These are phyloP conservation scores for Solea solea DNA, from an alignment of 2,113 vertebrate species.

Conservation along the genomic window DNA sequence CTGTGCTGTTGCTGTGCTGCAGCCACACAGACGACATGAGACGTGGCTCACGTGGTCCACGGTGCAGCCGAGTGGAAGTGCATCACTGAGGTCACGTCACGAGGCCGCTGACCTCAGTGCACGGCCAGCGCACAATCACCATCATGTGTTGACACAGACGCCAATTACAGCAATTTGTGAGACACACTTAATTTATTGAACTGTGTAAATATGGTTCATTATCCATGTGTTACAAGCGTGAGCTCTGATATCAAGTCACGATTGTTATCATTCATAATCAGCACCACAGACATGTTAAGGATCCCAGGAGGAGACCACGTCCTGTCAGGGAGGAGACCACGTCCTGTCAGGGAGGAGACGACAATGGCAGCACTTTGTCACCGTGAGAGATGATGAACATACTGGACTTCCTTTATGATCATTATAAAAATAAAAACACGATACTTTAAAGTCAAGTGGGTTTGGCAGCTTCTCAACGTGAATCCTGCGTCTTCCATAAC, in stretches of 20 bases:
- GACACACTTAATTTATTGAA: conserved; percentile 43
- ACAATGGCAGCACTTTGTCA: conserved; percentile 63
- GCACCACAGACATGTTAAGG: conserved; percentile 1
- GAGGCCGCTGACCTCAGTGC: conserved; percentile 75
- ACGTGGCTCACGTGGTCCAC: conserved; percentile 58
- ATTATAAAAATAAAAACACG: too few species aligned
- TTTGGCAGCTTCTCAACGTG: conserved; percentile 60
- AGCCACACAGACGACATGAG: conserved; percentile 39
- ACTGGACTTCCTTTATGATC: not conserved
- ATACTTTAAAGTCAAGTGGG: conserved; percentile 10
- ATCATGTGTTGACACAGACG: conserved; percentile 73
- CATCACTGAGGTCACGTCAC: conserved; percentile 75
- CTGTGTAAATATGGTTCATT: conserved; percentile 27
- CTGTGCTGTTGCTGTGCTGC: conserved; percentile 50
- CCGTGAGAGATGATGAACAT: conserved; percentile 33
- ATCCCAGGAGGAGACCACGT: not conserved
- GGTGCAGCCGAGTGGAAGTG: conserved; percentile 73
- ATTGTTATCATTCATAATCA: too few species aligned
- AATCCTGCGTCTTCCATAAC: conserved; percentile 64
- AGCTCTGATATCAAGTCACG: too few species aligned
- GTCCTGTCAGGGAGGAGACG: conserved; percentile 45
- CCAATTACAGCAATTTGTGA: conserved; percentile 73
- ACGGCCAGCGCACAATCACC: conserved; percentile 72
- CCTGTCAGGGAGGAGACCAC: too few species aligned
- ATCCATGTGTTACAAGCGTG: conserved; percentile 11